phyloP scores from a whole-genome alignment of 2,888 invertebrate species.

The Brachylomia viminalis region DNA sequence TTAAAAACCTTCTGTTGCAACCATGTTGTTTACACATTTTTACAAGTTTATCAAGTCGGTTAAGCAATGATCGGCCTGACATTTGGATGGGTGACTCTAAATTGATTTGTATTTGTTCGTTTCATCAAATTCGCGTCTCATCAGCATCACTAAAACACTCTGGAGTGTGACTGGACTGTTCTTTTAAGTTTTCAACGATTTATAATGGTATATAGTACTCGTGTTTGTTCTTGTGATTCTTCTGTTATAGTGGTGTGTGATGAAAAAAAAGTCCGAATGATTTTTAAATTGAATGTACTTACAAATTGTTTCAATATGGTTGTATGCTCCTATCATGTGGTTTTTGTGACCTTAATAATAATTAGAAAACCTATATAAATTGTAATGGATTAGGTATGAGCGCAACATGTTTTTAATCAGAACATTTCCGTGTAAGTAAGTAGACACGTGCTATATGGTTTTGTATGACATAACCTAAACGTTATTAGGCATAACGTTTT shows the following conservation, averaged over 20 bases:
- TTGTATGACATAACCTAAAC: neutral
- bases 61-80: constrained; percentile 43
- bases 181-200: neutral
- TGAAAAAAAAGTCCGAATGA: neutral
- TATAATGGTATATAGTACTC: neutral
- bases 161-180: constrained; percentile 19
- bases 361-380: no score
- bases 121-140: constrained; percentile 21
- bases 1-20: constrained; percentile 54
- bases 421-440: constrained; percentile 8
- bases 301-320: neutral
- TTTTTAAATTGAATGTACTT: neutral
- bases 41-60: constrained; percentile 36
- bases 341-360: neutral
- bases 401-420: neutral
- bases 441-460: neutral
- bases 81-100: constrained; percentile 27
- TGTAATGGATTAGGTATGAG: neutral
- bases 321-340: neutral
- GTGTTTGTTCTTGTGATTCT: neutral
- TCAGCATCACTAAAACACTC: neutral
- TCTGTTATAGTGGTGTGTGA: neutral
- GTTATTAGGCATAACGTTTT: neutral
- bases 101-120: constrained; percentile 26
- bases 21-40: constrained; percentile 49